phyloP scores from a whole-genome alignment of 2,888 invertebrate species.

The Tenodera sinensis region DNA sequence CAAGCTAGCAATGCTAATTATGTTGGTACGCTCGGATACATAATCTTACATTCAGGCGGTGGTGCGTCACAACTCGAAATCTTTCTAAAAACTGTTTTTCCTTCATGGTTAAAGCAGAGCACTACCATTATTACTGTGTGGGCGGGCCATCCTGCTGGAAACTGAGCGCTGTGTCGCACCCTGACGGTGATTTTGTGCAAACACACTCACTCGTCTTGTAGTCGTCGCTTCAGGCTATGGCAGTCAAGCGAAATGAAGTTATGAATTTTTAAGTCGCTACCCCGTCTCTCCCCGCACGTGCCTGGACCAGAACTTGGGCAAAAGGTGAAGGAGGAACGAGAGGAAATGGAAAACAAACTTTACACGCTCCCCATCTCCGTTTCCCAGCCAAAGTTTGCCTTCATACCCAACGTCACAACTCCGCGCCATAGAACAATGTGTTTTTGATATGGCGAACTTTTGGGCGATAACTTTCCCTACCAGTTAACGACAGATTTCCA shows the following conservation, averaged over 20 bases:
- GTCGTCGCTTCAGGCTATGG: neutral
- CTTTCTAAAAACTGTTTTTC: neutral
- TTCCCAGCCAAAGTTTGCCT: neutral
- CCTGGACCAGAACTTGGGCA: constrained; percentile 6
- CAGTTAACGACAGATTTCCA: neutral
- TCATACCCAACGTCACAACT: neutral
- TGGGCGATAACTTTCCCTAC: neutral
- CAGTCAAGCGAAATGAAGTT: constrained; percentile 21
- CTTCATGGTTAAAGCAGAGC: neutral
- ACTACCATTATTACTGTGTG: neutral
- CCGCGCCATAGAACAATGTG: neutral
- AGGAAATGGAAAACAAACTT: constrained; percentile 27
- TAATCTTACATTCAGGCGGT: neutral
- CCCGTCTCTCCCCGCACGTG: neutral
- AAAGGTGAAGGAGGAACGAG: constrained; percentile 12
- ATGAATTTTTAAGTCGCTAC: constrained; percentile 26
- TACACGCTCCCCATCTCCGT: neutral
- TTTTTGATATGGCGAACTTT: neutral
- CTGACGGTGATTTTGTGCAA: neutral
- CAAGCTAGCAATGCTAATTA: neutral
- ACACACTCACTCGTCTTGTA: neutral
- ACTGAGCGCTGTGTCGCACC: neutral
- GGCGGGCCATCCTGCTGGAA: neutral
- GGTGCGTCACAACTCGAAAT: neutral
- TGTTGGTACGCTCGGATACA: neutral